A percentile compares a stretch with the other conserved stretches of the same genome.
Evolutionary conservation across 2,797 vertebrate species (phyloP).

Genomic region (Peromyscus melanophrys): DNA sequence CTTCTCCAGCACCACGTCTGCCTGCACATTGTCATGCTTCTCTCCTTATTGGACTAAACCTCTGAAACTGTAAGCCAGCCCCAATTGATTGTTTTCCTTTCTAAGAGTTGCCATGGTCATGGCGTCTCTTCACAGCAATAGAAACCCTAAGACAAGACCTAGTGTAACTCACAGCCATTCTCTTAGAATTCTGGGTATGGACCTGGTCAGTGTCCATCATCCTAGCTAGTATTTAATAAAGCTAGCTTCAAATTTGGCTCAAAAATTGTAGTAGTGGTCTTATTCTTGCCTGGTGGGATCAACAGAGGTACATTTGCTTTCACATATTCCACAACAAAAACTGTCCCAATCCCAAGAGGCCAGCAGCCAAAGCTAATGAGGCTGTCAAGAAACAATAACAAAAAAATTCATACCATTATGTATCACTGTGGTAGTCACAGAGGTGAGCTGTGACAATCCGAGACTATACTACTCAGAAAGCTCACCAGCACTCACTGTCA

Average conservation of each 20-base stretch:
- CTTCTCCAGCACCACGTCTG: no score
- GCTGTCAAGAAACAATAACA: not conserved
- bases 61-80: no score
- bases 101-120: no score
- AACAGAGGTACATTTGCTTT: not conserved
- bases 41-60: no score
- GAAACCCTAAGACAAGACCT: no score
- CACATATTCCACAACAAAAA: not conserved
- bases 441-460: not conserved
- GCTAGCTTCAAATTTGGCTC: not conserved
- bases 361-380: not conserved
- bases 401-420: not conserved
- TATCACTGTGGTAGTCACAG: not conserved
- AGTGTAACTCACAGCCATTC: no score
- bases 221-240: not conserved
- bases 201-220: not conserved
- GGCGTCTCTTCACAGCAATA: no score
- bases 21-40: no score
- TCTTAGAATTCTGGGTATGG: not conserved
- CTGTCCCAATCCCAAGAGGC: not conserved
- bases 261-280: not conserved
- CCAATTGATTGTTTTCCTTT: no score
- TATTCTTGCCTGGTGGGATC: not conserved
- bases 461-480: not conserved
- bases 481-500: not conserved